Evolutionary conservation across 92 coral and sea anemone genomes (phyloP).

Genomic region (Siderastrea siderea): DNA sequence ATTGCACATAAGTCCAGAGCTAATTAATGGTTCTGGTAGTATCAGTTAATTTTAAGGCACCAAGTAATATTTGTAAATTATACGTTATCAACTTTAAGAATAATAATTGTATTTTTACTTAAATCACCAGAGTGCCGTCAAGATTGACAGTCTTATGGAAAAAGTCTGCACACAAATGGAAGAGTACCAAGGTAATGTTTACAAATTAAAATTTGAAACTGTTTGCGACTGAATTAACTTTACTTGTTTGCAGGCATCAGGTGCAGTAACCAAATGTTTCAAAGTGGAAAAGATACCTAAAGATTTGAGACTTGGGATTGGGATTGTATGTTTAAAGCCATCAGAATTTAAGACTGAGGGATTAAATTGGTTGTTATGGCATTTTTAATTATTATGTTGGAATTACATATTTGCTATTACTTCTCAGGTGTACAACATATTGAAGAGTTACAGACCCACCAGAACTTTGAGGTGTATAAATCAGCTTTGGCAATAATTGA

Average conservation of each 20-base stretch:
- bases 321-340: too few species aligned
- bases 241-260: too few species aligned
- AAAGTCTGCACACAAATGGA: constrained; percentile 27
- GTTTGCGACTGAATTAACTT: background rate
- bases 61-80: too few species aligned
- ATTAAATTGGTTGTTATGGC: background rate
- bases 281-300: too few species aligned
- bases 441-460: constrained; percentile 88
- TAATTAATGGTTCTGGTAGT: too few species aligned
- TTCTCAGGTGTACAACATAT: constrained; percentile 80
- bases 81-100: background rate
- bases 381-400: background rate
- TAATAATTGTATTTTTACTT: background rate
- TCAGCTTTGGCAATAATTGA: constrained; percentile 84
- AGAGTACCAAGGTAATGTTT: constrained; percentile 12
- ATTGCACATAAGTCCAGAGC: too few species aligned
- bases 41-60: too few species aligned
- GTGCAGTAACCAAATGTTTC: too few species aligned
- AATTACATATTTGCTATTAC: background rate
- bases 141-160: constrained; percentile 6
- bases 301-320: too few species aligned
- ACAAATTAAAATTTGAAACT: background rate
- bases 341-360: too few species aligned
- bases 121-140: constrained; percentile 33
- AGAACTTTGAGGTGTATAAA: constrained; percentile 85